Evolutionary conservation across 2,113 vertebrate genomes (phyloP).

Genomic region (Fulica atra): DNA sequence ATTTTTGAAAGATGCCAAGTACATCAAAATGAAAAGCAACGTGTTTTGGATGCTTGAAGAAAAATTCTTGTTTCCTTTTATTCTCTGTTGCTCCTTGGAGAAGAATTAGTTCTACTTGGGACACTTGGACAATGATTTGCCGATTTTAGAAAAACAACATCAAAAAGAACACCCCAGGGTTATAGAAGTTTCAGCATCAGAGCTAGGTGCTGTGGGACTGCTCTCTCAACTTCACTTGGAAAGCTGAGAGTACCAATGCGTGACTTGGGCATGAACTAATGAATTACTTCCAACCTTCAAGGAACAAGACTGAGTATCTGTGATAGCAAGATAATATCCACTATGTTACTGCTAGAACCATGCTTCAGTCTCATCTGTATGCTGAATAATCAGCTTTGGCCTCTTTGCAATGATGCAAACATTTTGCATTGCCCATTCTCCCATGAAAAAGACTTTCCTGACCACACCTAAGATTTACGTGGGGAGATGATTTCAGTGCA

Average conservation of each 20-base stretch:
- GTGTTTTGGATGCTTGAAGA: background rate
- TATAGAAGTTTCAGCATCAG: background rate
- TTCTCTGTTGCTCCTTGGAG: background rate
- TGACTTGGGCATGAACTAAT: background rate
- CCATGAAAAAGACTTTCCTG: background rate
- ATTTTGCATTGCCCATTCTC: background rate
- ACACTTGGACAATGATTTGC: background rate
- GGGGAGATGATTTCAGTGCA: background rate
- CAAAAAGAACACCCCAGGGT: background rate
- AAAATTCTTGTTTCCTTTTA: background rate
- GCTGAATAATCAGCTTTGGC: background rate
- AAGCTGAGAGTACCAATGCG: background rate
- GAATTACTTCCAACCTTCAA: slow-evolving; percentile 35
- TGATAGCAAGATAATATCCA: background rate
- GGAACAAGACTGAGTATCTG: slow-evolving; percentile 11
- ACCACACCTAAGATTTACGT: background rate
- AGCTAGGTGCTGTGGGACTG: background rate
- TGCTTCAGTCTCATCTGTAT: background rate
- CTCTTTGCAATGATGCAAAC: background rate
- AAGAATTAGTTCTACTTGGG: background rate
- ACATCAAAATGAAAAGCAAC: background rate
- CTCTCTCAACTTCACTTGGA: background rate
- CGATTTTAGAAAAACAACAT: background rate
- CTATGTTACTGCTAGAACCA: background rate
- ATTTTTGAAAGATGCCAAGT: background rate